Conservation (phyloP, 2,113 vertebrate species). For the Lampris incognitus region DNA sequence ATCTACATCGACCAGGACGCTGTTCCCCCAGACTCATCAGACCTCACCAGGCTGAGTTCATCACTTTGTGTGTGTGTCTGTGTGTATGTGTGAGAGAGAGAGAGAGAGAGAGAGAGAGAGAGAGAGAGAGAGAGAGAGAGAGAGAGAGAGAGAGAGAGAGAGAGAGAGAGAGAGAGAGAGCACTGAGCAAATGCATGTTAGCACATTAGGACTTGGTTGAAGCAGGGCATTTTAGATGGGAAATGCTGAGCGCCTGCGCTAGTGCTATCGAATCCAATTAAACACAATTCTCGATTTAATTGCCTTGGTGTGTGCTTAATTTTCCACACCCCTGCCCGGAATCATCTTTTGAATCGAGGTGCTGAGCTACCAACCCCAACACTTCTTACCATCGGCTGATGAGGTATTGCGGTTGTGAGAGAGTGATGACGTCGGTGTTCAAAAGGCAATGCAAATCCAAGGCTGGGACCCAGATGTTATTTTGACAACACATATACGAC, state of each 20-base stretch:
- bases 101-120: too few relatives aligned
- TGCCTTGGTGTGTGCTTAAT: slow-evolving; percentile 63
- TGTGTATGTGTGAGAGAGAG: not conserved
- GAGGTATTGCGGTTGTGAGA: slow-evolving; percentile 35
- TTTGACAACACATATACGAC: not conserved
- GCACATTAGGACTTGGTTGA: slow-evolving; percentile 30
- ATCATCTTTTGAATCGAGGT: slow-evolving; percentile 44
- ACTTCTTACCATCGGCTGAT: slow-evolving; percentile 48
- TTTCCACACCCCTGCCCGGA: slow-evolving; percentile 63
- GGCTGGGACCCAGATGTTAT: not conserved
- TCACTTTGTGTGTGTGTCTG: slow-evolving; percentile 21
- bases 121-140: too few relatives aligned
- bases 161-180: not conserved
- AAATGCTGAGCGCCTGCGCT: slow-evolving; percentile 37
- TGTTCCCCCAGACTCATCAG: slow-evolving; percentile 51
- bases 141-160: too few relatives aligned
- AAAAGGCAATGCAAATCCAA: not conserved
- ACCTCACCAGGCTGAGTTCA: slow-evolving; percentile 46
- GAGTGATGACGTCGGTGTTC: slow-evolving; percentile 14
- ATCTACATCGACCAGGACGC: slow-evolving; percentile 37
- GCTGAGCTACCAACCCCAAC: slow-evolving; percentile 41
- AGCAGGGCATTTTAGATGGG: slow-evolving; percentile 35
- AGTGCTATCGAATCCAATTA: slow-evolving; percentile 72
- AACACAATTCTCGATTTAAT: slow-evolving; percentile 72
- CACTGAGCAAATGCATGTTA: not conserved